These are phyloP conservation scores for Ceratina japonica DNA, from an alignment of 1,140 invertebrate species.

Conservation along the genomic window DNA sequence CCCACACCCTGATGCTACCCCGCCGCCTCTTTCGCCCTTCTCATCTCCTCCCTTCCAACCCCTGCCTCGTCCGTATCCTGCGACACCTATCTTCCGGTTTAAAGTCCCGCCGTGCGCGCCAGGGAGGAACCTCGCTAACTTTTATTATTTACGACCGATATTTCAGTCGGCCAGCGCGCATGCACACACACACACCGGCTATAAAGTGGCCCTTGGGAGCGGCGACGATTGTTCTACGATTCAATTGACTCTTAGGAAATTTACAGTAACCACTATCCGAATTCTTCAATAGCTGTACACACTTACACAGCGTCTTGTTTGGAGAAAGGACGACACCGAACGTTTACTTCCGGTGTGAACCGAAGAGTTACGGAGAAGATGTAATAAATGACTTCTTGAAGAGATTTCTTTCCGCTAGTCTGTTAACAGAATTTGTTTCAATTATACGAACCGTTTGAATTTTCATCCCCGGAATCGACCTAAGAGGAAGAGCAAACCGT, in stretches of 20 bases:
- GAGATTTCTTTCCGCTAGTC: too few species aligned
- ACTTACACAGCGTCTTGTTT: too few species aligned
- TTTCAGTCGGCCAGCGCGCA: constrained; percentile 71
- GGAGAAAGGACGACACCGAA: too few species aligned
- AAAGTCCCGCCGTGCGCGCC: constrained; percentile 76
- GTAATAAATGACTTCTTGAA: too few species aligned
- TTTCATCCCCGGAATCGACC: too few species aligned
- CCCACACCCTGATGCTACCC: constrained; percentile 51
- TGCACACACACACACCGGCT: constrained; percentile 56
- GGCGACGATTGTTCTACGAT: constrained; percentile 32
- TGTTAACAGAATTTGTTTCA: too few species aligned
- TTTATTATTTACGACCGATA: constrained; percentile 81
- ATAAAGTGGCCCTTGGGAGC: constrained; percentile 49
- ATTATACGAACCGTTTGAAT: too few species aligned
- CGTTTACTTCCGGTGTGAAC: too few species aligned
- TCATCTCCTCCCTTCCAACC: constrained; percentile 55
- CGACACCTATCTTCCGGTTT: constrained; percentile 81
- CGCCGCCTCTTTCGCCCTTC: constrained; percentile 65
- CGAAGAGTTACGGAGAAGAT: too few species aligned
- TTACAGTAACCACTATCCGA: too few species aligned
- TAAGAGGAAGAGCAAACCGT: too few species aligned
- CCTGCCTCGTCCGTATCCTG: constrained; percentile 70
- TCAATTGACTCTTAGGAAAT: constrained; percentile 50
- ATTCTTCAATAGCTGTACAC: too few species aligned
- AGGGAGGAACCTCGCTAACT: constrained; percentile 78